A percentile compares a stretch with the other conserved stretches of the same genome.
Conservation (phyloP, 1,140 invertebrate genomes). For the Oreohelix idahoensis region DNA sequence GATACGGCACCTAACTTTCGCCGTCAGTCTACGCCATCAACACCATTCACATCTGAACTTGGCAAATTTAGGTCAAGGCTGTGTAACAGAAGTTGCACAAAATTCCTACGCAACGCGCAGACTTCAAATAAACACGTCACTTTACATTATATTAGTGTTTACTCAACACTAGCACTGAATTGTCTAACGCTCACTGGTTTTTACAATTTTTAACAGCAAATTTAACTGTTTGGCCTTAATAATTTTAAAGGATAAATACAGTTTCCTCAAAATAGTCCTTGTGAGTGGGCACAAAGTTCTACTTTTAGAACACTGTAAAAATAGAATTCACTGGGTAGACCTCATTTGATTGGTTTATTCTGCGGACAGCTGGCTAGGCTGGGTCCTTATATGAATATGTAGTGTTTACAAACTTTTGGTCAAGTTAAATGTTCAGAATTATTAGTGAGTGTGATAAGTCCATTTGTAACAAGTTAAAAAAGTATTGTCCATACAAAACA, state of each 20-base stretch:
- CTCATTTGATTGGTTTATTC: neutral
- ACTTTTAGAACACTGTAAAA: neutral
- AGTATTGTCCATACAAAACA: no score
- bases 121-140: no score
- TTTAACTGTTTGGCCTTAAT: slow-evolving; percentile 2
- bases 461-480: no score
- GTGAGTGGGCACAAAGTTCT: neutral
- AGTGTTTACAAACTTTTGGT: neutral
- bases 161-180: no score
- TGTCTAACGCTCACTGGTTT: no score
- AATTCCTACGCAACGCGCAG: neutral
- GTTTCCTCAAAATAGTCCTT: neutral
- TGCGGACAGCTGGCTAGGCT: neutral
- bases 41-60: slow-evolving; percentile 43
- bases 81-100: neutral
- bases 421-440: no score
- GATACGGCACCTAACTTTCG: neutral
- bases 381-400: neutral
- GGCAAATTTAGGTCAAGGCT: slow-evolving; percentile 47
- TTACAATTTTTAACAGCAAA: no score
- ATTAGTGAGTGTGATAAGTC: no score
- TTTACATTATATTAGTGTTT: no score
- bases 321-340: neutral
- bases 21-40: slow-evolving; percentile 38
- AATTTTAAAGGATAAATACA: neutral